phyloP scores from a whole-genome alignment of 2,797 vertebrate species.

The Moxostoma hubbsi region DNA sequence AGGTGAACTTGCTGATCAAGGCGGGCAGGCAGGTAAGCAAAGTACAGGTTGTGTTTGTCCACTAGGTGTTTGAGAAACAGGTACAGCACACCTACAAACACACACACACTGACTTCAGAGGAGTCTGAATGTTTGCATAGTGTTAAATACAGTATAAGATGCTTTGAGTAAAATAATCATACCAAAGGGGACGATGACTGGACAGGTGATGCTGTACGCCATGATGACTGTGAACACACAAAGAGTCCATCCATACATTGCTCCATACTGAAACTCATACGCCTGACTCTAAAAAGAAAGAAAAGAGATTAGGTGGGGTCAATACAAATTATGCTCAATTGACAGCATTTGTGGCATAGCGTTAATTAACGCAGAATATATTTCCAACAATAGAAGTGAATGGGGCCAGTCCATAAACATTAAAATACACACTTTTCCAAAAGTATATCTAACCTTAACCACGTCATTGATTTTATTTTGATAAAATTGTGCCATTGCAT shows the following conservation, averaged over 20 bases:
- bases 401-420: too few relatives aligned
- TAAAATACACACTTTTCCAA: too few relatives aligned
- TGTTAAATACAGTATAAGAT: not conserved
- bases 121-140: not conserved
- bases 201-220: slow-evolving; percentile 96
- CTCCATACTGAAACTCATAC: slow-evolving; percentile 91
- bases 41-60: slow-evolving; percentile 95
- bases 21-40: slow-evolving; percentile 87
- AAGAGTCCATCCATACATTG: slow-evolving; percentile 92
- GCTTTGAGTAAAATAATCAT: slow-evolving; percentile 64
- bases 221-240: slow-evolving; percentile 95
- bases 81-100: slow-evolving; percentile 87
- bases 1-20: slow-evolving; percentile 89
- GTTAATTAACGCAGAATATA: too few relatives aligned
- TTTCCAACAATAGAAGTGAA: too few relatives aligned
- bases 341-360: too few relatives aligned
- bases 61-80: slow-evolving; percentile 93
- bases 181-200: slow-evolving; percentile 94
- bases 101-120: too few relatives aligned
- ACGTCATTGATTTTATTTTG: too few relatives aligned
- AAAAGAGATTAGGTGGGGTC: not conserved
- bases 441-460: too few relatives aligned
- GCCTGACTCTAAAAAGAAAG: slow-evolving; percentile 85
- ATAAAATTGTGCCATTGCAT: too few relatives aligned
- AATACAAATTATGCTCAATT: too few relatives aligned